Evolutionary conservation across 92 coral and sea anemone species (phyloP).

Genomic region (Porites evermanni): DNA sequence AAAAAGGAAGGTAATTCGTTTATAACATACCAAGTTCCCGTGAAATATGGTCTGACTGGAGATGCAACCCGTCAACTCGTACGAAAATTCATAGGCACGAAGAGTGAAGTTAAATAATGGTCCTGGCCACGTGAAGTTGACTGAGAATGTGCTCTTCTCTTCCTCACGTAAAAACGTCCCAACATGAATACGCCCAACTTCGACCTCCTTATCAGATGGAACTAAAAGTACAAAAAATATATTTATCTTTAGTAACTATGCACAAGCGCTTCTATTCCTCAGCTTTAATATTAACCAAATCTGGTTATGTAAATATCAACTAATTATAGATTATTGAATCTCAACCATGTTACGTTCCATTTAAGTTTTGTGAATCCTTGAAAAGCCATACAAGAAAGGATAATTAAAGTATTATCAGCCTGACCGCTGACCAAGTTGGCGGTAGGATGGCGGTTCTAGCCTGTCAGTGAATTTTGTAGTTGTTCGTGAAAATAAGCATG

Average conservation of each 20-base stretch:
- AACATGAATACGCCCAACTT: neutral
- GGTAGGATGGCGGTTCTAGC: no score
- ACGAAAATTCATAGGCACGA: neutral
- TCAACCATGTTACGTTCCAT: no score
- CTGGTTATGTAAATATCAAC: no score
- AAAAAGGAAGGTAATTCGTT: neutral
- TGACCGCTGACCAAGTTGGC: no score
- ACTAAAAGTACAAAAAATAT: conserved; percentile 1
- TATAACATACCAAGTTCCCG: neutral
- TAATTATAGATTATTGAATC: no score
- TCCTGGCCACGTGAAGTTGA: conserved; percentile 29
- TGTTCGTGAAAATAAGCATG: conserved; percentile 24
- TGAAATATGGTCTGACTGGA: neutral
- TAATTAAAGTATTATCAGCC: no score
- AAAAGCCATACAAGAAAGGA: no score
- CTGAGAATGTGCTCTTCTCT: conserved; percentile 10
- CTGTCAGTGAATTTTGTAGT: no score
- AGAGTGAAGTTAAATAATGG: conserved; percentile 25
- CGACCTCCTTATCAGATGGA: neutral
- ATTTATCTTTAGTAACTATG: neutral
- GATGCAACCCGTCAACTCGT: conserved; percentile 24
- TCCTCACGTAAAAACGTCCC: neutral
- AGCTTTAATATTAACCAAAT: no score
- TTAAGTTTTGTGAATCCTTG: no score
- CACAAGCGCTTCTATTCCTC: no score